Percentiles rank a stretch among this genome's conserved stretches.
phyloP scores from a whole-genome alignment of 2,113 vertebrate genomes.

The Cyphomyrus discorhynchus region DNA sequence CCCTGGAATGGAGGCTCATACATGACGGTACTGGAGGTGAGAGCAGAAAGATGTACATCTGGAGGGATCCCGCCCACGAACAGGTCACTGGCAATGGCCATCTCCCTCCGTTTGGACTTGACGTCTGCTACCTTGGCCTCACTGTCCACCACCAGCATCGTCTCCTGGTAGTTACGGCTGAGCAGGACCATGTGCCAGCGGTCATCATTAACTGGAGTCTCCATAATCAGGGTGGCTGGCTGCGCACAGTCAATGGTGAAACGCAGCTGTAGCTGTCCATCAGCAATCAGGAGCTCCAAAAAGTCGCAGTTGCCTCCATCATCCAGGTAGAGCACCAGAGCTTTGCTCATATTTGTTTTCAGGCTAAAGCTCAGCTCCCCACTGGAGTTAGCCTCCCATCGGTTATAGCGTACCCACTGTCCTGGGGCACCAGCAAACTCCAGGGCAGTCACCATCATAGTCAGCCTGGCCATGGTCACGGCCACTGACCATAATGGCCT shows the following conservation, averaged over 20 bases:
- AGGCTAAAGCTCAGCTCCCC: conserved; percentile 86
- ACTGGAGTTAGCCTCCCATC: conserved; percentile 76
- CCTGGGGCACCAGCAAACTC: conserved; percentile 82
- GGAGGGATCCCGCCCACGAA: conserved; percentile 86
- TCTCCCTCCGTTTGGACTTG: conserved; percentile 81
- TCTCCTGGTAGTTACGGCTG: conserved; percentile 78
- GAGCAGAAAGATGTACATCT: conserved; percentile 78
- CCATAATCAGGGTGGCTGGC: conserved; percentile 71
- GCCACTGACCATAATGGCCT: conserved; percentile 52
- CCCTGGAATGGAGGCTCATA: conserved; percentile 83
- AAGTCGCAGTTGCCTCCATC: conserved; percentile 93
- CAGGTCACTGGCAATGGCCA: conserved; percentile 84
- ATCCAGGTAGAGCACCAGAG: conserved; percentile 83
- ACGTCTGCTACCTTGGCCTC: conserved; percentile 78
- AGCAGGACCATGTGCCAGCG: conserved; percentile 89
- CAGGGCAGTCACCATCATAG: conserved; percentile 49
- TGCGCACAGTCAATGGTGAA: conserved; percentile 86
- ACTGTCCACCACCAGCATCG: conserved; percentile 77
- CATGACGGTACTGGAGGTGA: conserved; percentile 86
- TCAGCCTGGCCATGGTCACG: conserved; percentile 41
- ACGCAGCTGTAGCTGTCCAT: conserved; percentile 74
- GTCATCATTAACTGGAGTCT: conserved; percentile 72
- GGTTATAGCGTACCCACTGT: conserved; percentile 85
- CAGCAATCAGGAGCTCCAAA: conserved; percentile 76
- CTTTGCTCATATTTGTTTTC: conserved; percentile 78